These are phyloP conservation scores for Mimachlamys varia DNA, from an alignment of 2,888 invertebrate species.

Conservation along the genomic window DNA sequence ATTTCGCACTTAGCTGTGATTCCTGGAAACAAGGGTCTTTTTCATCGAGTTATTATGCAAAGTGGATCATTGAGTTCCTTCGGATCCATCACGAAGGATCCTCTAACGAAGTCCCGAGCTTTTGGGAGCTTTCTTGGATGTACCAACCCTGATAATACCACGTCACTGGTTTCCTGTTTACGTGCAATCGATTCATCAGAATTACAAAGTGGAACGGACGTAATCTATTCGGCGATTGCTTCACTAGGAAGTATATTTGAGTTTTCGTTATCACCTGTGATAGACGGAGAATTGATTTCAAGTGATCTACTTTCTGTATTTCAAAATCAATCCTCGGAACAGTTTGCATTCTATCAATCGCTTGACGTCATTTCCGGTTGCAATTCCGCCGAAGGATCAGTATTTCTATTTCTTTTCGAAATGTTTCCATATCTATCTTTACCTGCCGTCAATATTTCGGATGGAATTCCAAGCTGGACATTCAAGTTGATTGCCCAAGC, in stretches of 20 bases:
- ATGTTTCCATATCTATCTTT: not conserved
- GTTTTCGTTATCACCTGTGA: not conserved
- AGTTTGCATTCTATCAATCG: not conserved
- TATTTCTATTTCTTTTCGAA: not conserved
- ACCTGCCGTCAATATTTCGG: not conserved
- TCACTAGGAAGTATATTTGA: not conserved
- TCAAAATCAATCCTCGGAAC: not conserved
- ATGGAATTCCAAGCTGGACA: not conserved
- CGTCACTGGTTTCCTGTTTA: not conserved
- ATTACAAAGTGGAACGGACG: not conserved
- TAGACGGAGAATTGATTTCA: not conserved
- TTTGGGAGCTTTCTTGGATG: not conserved
- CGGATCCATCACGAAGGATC: not conserved
- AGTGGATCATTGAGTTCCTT: not conserved
- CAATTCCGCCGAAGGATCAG: not conserved
- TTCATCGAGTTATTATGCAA: not conserved
- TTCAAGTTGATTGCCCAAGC: not conserved
- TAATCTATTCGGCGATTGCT: not conserved
- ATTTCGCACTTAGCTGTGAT: not conserved
- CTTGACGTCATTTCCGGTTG: conserved; percentile 20
- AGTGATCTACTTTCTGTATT: not conserved
- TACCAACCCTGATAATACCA: not conserved
- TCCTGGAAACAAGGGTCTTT: not conserved
- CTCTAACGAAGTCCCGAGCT: not conserved
- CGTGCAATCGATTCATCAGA: not conserved